Evolutionary conservation across 2,797 vertebrate genomes (phyloP).

Genomic region (Cossypha caffra): DNA sequence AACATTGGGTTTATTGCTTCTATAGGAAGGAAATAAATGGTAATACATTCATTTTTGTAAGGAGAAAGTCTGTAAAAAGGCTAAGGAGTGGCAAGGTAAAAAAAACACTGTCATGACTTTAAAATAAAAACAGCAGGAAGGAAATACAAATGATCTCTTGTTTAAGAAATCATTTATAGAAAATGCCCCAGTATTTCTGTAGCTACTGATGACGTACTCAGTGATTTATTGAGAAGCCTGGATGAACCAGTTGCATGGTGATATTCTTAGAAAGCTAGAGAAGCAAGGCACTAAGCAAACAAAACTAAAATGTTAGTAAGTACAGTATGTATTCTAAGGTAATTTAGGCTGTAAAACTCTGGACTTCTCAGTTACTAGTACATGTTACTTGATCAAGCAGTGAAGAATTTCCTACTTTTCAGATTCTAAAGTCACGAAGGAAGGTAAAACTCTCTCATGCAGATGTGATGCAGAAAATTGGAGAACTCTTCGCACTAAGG

Average conservation of each 20-base stretch:
- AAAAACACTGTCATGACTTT: not conserved
- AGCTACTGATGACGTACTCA: not conserved
- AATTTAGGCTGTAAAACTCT: not conserved
- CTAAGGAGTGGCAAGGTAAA: not conserved
- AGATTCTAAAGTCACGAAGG: slow-evolving; percentile 92
- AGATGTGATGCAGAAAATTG: slow-evolving; percentile 98
- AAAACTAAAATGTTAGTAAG: not conserved
- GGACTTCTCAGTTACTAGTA: not conserved
- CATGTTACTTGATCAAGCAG: not conserved
- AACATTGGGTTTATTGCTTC: accelerated
- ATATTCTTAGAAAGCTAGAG: not conserved
- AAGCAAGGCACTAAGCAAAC: not conserved
- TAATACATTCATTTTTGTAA: not conserved
- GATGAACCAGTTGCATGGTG: not conserved
- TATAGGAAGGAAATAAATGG: not conserved
- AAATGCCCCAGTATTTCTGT: not conserved
- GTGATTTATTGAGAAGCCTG: not conserved
- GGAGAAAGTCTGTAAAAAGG: not conserved
- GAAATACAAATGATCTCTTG: not conserved
- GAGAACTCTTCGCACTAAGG: slow-evolving; percentile 94
- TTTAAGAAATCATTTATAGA: not conserved
- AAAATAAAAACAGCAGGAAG: not conserved
- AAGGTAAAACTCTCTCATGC: slow-evolving; percentile 91
- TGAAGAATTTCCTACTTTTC: not conserved
- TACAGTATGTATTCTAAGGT: not conserved